Evolutionary conservation across 2,888 invertebrate genomes (phyloP).

Genomic region (Perizoma affinitatum): DNA sequence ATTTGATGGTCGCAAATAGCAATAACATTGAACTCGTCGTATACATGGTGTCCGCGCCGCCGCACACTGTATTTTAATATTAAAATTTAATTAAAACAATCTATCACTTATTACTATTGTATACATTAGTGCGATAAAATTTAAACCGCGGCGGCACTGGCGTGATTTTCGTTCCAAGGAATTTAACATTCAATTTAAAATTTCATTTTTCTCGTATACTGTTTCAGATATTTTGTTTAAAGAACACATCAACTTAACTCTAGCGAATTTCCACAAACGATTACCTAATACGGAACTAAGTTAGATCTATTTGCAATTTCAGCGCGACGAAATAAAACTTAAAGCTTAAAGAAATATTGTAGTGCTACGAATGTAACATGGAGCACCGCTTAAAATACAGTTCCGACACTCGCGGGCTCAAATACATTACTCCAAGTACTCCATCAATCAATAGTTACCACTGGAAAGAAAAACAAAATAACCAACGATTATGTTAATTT

Average conservation of each 20-base stretch:
- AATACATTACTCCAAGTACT: background rate
- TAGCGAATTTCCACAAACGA: slow-evolving; percentile 65
- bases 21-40: slow-evolving; percentile 82
- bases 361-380: slow-evolving; percentile 62
- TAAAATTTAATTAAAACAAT: slow-evolving; percentile 44
- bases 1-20: slow-evolving; percentile 81
- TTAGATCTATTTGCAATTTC: slow-evolving; percentile 39
- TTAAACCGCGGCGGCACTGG: slow-evolving; percentile 56
- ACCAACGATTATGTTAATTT: background rate
- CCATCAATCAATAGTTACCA: background rate
- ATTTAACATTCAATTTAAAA: slow-evolving; percentile 67
- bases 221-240: slow-evolving; percentile 82
- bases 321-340: slow-evolving; percentile 52
- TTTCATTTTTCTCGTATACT: slow-evolving; percentile 77
- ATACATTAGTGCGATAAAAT: slow-evolving; percentile 48
- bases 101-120: slow-evolving; percentile 50
- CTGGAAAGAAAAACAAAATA: background rate
- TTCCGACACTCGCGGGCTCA: slow-evolving; percentile 63
- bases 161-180: slow-evolving; percentile 59
- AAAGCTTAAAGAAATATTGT: slow-evolving; percentile 55
- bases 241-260: slow-evolving; percentile 80
- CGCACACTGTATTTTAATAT: slow-evolving; percentile 47
- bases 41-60: slow-evolving; percentile 78
- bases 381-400: slow-evolving; percentile 72
- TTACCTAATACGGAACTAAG: slow-evolving; percentile 56